phyloP scores from a whole-genome alignment of 2,888 invertebrate genomes.

The Tryphoninae sp. region DNA sequence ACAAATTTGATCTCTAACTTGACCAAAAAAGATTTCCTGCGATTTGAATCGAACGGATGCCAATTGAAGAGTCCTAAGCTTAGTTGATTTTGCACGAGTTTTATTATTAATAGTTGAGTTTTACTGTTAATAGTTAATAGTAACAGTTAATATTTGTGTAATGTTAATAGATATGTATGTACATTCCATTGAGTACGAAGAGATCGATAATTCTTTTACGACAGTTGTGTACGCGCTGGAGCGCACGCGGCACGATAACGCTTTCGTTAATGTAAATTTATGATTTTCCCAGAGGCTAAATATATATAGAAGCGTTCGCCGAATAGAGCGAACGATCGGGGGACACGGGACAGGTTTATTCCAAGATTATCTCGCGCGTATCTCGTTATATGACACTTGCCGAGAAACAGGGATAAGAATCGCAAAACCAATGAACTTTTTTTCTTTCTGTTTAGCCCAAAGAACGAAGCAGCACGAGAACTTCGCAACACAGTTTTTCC shows the following conservation, averaged over 20 bases:
- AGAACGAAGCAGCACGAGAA: constrained; percentile 2
- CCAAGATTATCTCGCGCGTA: constrained; percentile 46
- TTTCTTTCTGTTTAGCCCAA: constrained; percentile 46
- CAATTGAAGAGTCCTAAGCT: not conserved
- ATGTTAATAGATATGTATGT: too few species aligned
- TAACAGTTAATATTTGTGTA: too few species aligned
- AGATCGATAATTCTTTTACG: constrained; percentile 20
- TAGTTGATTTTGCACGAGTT: not conserved
- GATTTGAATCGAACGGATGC: not conserved
- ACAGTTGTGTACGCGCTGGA: not conserved
- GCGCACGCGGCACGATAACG: constrained; percentile 13
- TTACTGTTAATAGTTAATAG: too few species aligned
- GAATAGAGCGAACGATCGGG: too few species aligned
- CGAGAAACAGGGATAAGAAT: constrained; percentile 25
- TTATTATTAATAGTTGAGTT: too few species aligned
- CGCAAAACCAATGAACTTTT: constrained; percentile 37
- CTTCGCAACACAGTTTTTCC: not conserved
- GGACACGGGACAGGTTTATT: not conserved
- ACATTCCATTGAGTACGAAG: not conserved
- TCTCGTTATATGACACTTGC: constrained; percentile 40
- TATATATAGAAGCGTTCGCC: not conserved
- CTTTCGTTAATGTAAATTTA: constrained; percentile 43
- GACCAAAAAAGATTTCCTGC: too few species aligned
- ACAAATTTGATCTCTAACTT: not conserved
- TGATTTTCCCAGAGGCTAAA: constrained; percentile 10